Percentiles rank a stretch among this genome's conserved stretches.
These are phyloP conservation scores for Paragorgia papillata DNA, from an alignment of 92 coral and sea anemone genomes.

Conservation along the genomic window DNA sequence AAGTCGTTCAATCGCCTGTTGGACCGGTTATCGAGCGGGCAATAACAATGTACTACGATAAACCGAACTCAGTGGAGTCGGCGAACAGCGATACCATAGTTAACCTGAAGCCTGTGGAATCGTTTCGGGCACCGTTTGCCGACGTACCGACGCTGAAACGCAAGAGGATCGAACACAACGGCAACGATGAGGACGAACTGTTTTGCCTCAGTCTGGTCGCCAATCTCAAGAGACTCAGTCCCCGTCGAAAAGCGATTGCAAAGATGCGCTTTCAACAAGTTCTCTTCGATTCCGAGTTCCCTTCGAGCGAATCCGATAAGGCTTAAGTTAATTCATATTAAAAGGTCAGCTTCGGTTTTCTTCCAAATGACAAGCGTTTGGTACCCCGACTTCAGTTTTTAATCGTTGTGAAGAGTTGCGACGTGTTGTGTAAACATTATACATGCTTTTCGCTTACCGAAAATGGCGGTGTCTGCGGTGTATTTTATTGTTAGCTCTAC, in stretches of 20 bases:
- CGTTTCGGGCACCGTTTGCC: background rate
- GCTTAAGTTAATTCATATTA: background rate
- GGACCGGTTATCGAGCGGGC: background rate
- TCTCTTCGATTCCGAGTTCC: slow-evolving; percentile 29
- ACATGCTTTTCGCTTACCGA: no score
- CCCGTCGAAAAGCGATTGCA: slow-evolving; percentile 25
- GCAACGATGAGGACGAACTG: slow-evolving; percentile 40
- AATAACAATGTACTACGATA: slow-evolving; percentile 38
- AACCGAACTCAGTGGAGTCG: background rate
- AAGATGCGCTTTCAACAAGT: slow-evolving; percentile 38
- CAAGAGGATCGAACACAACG: slow-evolving; percentile 13
- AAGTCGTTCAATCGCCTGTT: slow-evolving; percentile 1
- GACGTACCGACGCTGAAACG: slow-evolving; percentile 11
- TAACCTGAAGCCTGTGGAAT: slow-evolving; percentile 7
- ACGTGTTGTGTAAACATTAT: no score
- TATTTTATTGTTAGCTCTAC: no score
- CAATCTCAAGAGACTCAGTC: slow-evolving; percentile 28
- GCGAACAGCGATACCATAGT: background rate
- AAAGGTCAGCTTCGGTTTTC: no score
- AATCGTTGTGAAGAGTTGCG: no score
- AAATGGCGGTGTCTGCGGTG: no score
- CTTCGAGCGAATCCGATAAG: background rate
- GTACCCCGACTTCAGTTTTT: no score
- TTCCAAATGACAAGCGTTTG: no score
- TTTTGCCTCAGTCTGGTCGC: slow-evolving; percentile 34